Percentiles rank a stretch among this genome's conserved stretches.
Conservation (phyloP, 2,888 invertebrate genomes). For the Coenonympha arcania region DNA sequence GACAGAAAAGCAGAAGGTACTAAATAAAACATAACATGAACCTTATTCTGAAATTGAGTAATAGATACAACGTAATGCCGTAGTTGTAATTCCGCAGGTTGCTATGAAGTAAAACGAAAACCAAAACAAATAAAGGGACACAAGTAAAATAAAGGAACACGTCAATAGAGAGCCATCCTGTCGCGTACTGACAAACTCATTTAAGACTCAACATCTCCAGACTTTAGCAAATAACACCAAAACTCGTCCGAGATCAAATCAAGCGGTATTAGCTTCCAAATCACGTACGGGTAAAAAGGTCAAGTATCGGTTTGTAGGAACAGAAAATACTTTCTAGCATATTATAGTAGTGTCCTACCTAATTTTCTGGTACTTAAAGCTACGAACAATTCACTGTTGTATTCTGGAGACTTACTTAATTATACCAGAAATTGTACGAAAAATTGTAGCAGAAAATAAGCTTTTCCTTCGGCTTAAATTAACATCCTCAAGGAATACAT, state of each 20-base stretch:
- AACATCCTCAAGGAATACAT: no score
- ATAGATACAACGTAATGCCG: no score
- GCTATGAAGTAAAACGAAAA: background rate
- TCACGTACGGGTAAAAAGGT: slow-evolving; percentile 5
- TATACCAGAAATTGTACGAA: no score
- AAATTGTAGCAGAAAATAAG: no score
- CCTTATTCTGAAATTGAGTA: no score
- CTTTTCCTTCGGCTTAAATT: no score
- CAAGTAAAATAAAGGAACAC: slow-evolving; percentile 9
- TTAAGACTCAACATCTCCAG: slow-evolving; percentile 21
- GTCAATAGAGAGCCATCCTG: slow-evolving; percentile 17
- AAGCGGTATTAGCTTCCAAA: background rate
- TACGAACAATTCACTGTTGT: background rate
- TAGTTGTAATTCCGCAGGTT: background rate
- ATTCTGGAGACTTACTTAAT: background rate
- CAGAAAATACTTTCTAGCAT: background rate
- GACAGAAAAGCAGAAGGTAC: no score
- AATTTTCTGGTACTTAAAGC: background rate
- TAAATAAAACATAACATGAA: no score
- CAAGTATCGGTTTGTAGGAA: slow-evolving; percentile 1
- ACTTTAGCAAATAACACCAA: slow-evolving; percentile 27
- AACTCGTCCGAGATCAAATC: background rate
- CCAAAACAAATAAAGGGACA: background rate
- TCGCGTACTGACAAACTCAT: slow-evolving; percentile 18
- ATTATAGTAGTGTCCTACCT: background rate